A percentile compares a stretch with the other conserved stretches of the same genome.
phyloP scores from a whole-genome alignment of 2,888 invertebrate species.

The Perizoma flavofasciatum region DNA sequence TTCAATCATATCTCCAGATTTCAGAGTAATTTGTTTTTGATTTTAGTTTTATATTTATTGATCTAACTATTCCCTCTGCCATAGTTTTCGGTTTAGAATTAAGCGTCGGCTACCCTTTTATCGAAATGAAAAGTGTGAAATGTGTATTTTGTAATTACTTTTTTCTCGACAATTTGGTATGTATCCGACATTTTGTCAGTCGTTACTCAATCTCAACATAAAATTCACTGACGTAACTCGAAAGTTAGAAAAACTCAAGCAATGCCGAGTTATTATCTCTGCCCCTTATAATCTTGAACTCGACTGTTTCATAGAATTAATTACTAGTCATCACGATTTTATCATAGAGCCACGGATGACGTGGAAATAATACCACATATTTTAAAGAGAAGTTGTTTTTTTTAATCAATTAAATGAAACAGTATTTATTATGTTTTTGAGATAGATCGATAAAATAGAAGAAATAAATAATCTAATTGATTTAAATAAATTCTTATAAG shows the following conservation, averaged over 20 bases:
- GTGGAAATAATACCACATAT: neutral
- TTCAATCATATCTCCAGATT: no score
- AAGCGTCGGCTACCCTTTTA: no score
- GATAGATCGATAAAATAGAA: neutral
- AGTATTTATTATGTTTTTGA: no score
- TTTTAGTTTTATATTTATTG: no score
- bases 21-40: no score
- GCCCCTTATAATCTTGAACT: slow-evolving; percentile 22
- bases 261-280: slow-evolving; percentile 29
- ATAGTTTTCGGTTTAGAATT: no score
- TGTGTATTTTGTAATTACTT: no score
- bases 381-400: neutral
- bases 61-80: no score
- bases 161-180: no score
- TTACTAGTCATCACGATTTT: neutral
- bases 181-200: no score
- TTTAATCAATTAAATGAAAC: neutral
- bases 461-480: slow-evolving; percentile 4
- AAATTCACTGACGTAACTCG: slow-evolving; percentile 24
- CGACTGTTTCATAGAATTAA: slow-evolving; percentile 8
- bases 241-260: slow-evolving; percentile 31
- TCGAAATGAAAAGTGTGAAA: no score
- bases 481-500: slow-evolving; percentile 5
- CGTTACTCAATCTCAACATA: no score
- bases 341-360: neutral